Base-by-base conservation (phyloP, 2,113 vertebrate genomes). In the Bettongia penicillata region DNA sequence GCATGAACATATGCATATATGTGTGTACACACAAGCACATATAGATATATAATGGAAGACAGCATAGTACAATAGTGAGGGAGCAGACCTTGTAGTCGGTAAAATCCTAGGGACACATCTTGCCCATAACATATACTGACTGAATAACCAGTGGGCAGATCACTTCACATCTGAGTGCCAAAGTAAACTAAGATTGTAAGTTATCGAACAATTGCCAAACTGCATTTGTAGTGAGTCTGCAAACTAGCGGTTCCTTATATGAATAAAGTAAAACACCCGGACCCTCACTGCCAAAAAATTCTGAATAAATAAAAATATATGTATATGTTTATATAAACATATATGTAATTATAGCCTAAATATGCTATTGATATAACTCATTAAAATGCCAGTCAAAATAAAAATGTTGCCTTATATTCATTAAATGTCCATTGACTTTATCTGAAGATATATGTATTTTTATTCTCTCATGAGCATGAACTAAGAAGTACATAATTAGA, bases 11-110 rank as follows among this genome's bases (percentile, higher is more conserved):
- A 77, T 16, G 8, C 4, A n/a, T 22, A 16, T 43, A 77, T 77
- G 37, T 12, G 37, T 37, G 37, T 1, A 3, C 11, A 61, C 96
- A 91, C 89, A 94, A 94, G 89, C 96, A 97, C 96, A 97, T 96
- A 95, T 23, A 31, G 11, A 10, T 61, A 31, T 61, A 11, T 31
- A 3, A 4, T 55, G 8, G 10, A 68, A 26, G 55, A 8, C 11
- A 57, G 55, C 3, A 68, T 68, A 68, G 12, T 37, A 68, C 28
- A 68, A 14, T 68, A 37, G 11, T 10, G 11, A 37, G 5, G 14
- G 61, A 68, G 55, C 10, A 57, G 61, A 3, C 11, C 61, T 68
- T 68, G 31, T 10, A 68, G 14, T 37, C 11, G 37, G 3, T 37
- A 68, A 68, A 22, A 22, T 51, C 5, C 37, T 77, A 77, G 5